Conservation (phyloP, 2,797 vertebrate species). For the Setipinna tenuifilis region DNA sequence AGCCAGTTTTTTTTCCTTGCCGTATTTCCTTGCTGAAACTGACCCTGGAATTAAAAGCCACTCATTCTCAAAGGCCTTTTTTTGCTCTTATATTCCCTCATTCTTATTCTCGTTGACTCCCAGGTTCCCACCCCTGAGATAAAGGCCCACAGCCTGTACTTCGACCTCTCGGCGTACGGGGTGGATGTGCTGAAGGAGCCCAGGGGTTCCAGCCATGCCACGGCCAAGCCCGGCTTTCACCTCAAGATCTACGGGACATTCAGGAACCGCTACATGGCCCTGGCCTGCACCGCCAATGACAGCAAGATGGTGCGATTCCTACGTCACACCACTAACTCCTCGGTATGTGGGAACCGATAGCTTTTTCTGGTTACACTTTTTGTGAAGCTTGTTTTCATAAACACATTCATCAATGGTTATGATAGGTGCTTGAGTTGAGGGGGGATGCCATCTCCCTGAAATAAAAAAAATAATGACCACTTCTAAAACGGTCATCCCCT, state of each 20-base stretch:
- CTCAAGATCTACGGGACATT: constrained; percentile 85
- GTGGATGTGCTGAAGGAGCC: constrained; percentile 73
- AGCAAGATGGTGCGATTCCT: constrained; percentile 82
- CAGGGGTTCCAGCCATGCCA: constrained; percentile 49
- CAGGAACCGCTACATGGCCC: constrained; percentile 79
- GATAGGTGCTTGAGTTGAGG: no score
- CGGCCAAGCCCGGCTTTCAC: constrained; percentile 75
- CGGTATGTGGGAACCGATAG: constrained; percentile 60
- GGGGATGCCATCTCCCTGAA: no score
- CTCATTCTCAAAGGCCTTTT: neutral
- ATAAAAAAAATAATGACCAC: no score
- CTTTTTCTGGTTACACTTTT: no score
- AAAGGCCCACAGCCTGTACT: constrained; percentile 78
- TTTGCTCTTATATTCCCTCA: neutral
- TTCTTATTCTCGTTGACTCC: neutral
- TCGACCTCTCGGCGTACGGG: constrained; percentile 83
- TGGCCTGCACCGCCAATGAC: constrained; percentile 75
- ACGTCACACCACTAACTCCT: constrained; percentile 77
- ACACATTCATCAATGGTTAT: no score
- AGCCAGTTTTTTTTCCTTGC: neutral
- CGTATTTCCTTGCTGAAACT: neutral
- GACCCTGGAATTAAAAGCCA: neutral
- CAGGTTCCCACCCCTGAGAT: constrained; percentile 85
- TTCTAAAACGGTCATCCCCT: no score
- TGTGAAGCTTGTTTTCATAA: no score